These are phyloP conservation scores for Hyperoodon ampullatus DNA, from an alignment of 2,113 vertebrate species.

Conservation along the genomic window DNA sequence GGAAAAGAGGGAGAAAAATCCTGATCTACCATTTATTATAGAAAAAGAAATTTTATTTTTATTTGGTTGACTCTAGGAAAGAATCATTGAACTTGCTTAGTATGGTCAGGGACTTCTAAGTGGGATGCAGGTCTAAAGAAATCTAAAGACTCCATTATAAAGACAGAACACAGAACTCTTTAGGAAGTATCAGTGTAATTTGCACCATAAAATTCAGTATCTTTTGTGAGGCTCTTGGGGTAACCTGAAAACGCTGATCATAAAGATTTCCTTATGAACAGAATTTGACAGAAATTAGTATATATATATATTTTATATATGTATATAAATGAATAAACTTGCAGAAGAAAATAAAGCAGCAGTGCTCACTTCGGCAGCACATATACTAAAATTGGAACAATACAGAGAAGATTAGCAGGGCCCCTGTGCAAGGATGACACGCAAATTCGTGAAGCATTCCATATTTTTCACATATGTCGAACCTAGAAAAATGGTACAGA, in stretches of 20 bases:
- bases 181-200: not conserved
- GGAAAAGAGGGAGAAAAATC: not conserved
- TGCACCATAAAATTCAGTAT: not conserved
- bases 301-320: too few species aligned
- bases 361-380: too few species aligned
- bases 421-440: too few species aligned
- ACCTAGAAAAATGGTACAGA: too few species aligned
- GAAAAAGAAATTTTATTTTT: not conserved
- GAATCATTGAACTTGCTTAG: not conserved
- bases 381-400: too few species aligned
- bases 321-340: not conserved
- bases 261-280: conserved; percentile 7
- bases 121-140: not conserved
- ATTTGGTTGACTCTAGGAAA: conserved; percentile 23
- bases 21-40: not conserved
- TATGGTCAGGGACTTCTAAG: not conserved
- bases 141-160: not conserved
- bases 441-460: too few species aligned
- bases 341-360: not conserved
- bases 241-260: conserved; percentile 23
- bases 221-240: not conserved
- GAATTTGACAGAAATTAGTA: not conserved
- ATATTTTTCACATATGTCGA: too few species aligned
- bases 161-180: not conserved
- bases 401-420: too few species aligned